Evolutionary conservation across 2,888 invertebrate species (phyloP).

Genomic region (Lasioglossum calceatum): DNA sequence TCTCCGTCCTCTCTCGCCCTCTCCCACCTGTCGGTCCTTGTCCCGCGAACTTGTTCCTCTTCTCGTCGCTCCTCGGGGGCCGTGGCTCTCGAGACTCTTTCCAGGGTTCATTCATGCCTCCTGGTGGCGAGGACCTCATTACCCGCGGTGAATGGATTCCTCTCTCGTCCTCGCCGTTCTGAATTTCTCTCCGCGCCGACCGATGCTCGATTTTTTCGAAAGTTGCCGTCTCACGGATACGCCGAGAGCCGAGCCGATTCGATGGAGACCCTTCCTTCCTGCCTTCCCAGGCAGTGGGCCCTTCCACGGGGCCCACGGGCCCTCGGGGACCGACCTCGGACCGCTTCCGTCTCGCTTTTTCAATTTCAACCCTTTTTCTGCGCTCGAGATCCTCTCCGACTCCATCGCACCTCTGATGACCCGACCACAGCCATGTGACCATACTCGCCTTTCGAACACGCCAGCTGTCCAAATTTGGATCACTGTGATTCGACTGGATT

Average conservation of each 20-base stretch:
- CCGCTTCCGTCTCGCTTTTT: background rate
- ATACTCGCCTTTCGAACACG: background rate
- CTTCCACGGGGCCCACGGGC: background rate
- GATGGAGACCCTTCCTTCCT: conserved; percentile 1
- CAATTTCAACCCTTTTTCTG: background rate
- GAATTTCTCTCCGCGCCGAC: conserved; percentile 40
- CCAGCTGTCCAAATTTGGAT: background rate
- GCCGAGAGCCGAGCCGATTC: background rate
- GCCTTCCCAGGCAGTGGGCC: background rate
- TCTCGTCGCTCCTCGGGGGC: conserved; percentile 36
- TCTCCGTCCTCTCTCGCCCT: conserved; percentile 16
- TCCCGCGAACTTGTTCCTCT: background rate
- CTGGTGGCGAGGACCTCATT: conserved; percentile 83
- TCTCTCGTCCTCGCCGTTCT: conserved; percentile 44
- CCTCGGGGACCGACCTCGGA: background rate
- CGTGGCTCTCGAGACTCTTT: conserved; percentile 61
- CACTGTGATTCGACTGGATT: background rate
- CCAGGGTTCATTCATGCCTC: conserved; percentile 81
- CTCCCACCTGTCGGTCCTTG: conserved; percentile 3
- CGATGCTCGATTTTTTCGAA: conserved; percentile 32
- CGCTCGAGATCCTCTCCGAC: background rate
- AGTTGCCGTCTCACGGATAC: conserved; percentile 46
- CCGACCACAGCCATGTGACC: background rate
- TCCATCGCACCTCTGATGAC: background rate
- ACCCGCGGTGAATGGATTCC: conserved; percentile 80